Percentiles rank a stretch among this genome's conserved stretches.
phyloP scores from a whole-genome alignment of 2,888 invertebrate genomes.

The Tridacna gigas region DNA sequence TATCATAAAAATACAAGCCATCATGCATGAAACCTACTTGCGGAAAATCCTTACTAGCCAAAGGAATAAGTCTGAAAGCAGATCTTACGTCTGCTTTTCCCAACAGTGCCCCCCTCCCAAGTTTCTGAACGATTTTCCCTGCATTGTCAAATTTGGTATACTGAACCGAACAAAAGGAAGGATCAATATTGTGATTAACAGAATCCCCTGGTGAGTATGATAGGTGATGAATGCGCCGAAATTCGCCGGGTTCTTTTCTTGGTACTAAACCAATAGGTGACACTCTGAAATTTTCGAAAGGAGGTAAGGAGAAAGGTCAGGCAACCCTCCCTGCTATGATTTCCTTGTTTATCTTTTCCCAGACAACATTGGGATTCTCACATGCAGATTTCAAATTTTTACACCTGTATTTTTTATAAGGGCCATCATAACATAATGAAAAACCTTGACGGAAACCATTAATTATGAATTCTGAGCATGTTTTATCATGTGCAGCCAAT shows the following conservation, averaged over 20 bases:
- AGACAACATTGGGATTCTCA: background rate
- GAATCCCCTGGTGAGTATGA: slow-evolving; percentile 34
- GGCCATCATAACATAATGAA: background rate
- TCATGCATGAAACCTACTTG: slow-evolving; percentile 37
- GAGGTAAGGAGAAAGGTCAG: background rate
- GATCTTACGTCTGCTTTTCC: slow-evolving; percentile 36
- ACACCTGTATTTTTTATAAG: no score
- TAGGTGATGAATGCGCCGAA: slow-evolving; percentile 50
- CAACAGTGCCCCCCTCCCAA: slow-evolving; percentile 25
- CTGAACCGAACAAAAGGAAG: slow-evolving; percentile 36
- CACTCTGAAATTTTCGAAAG: slow-evolving; percentile 25
- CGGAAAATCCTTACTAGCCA: slow-evolving; percentile 30
- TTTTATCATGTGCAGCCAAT: background rate
- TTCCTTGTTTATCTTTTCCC: background rate
- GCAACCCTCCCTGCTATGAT: background rate
- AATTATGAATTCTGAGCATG: background rate
- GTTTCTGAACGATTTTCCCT: slow-evolving; percentile 44
- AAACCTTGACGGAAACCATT: background rate
- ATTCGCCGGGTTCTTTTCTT: slow-evolving; percentile 43
- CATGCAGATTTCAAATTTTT: no score
- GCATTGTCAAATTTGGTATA: slow-evolving; percentile 53
- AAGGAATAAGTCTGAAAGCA: slow-evolving; percentile 41
- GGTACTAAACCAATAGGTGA: slow-evolving; percentile 54
- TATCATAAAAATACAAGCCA: slow-evolving; percentile 35
- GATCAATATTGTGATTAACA: slow-evolving; percentile 50